Evolutionary conservation across 2,113 vertebrate species (phyloP), one percentile per base, ranked within the genome.

Genomic region (Clarias macrocephalus): DNA sequence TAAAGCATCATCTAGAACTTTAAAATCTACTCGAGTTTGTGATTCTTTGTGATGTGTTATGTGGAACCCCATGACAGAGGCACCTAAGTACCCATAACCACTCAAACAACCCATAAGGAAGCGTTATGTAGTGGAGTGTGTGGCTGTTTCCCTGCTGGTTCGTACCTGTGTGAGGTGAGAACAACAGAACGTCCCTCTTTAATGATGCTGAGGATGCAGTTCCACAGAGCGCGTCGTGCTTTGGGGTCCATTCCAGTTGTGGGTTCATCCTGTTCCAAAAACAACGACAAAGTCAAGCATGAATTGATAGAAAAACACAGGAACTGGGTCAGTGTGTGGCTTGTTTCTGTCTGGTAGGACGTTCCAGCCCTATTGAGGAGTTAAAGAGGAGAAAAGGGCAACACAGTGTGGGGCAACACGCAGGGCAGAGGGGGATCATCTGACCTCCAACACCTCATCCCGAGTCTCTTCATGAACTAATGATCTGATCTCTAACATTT

Each of bases 231-330:
- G 5, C 98, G 95, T 0, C 97, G 95, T 23, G 98, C 97, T 89
- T 99, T 99, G 11, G 98, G 98, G 89, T 99, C 98, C 98, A 99
- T 99, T 56, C 98, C 98, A 87, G 98, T 99, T 16, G 98, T 99
- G 57, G 98, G 98, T 88, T 99, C 98, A 90, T 99, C 98, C 98
- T 99, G 91, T 84, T 77, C 89, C 86, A 54, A 82, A 33, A 33
- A 75, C 83, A 30, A 90, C 84, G 57, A 80, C 33, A 42, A 68
- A 56, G 25, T 57, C 7, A 73, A 1, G 3, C 57, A 89, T 54
- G 42, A 89, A 85, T 48, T 25, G 0, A 76, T 57, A 88, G 84
- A 87, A 88, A 73, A 83, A 11, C 56, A 57, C 23, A 16, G 84
- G 12, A 87, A 70, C 7, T 80, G 37, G 4, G 65, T 79, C 70